Base-by-base conservation (phyloP, 2,888 invertebrate genomes). In the Drymonia ruficornis region DNA sequence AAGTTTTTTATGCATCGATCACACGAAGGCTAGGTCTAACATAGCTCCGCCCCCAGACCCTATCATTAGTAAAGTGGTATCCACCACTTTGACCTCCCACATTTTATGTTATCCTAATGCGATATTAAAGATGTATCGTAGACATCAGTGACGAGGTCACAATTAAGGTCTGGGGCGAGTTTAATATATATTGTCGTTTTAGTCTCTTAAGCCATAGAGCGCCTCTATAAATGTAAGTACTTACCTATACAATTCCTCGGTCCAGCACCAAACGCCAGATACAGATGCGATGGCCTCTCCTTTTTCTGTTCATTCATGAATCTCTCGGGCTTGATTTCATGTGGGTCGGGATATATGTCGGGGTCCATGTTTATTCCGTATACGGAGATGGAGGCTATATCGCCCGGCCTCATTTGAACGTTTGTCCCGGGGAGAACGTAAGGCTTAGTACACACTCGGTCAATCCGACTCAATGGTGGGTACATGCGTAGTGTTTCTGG, bases 401-500 rank as follows among this genome's bases (percentile, higher is more conserved):
- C 87, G 0, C 93, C 94, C 3, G 86, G 86, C 36, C 91, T 75
- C 0, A 95, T 56, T 0, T 79, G 70, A 5, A 94, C 67, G 1
- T 87, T 77, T 0, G 89, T 87, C 0, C 90, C 93, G 0, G 93
- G 93, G 1, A 95, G 61, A 2, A 73, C 83, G 72, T 94, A 95
- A 1, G 91, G 85, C 65, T 94, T 93, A 0, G 93, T 93, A 60
- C 94, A 94, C 0, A 84, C 72, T 51, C 94, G 83, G 56, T 94
- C 94, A 1, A 94, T 78, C 28, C 92, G 79, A 2, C 93, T 84
- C 5, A 93, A 86, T 0, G 94, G 93, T 0, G 95, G 94, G 74
- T 94, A 94, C 66, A 93, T 78, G 18, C 95, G 87, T 43, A 95
- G 78, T 0, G 94, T 93, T 87, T 95, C 95, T 93, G 84, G 16